Evolutionary conservation across 1,140 invertebrate genomes (phyloP).

Genomic region (Scaptomyza montana): DNA sequence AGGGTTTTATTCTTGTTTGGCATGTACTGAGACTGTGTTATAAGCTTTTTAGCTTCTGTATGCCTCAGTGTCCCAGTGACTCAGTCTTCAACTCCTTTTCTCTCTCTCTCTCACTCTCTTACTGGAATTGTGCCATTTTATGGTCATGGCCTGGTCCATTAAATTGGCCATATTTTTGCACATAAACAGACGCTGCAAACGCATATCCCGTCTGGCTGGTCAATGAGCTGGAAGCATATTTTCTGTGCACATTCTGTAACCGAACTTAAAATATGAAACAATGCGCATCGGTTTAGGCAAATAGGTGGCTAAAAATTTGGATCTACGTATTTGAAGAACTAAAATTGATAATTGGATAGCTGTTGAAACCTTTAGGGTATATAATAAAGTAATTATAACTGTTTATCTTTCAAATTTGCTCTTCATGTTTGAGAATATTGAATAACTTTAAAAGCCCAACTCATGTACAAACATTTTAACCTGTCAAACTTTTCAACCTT

Average conservation of each 20-base stretch:
- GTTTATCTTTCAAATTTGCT: too few species aligned
- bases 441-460: not conserved
- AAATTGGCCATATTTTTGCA: constrained; percentile 58
- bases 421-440: too few species aligned
- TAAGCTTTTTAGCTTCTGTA: constrained; percentile 25
- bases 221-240: constrained; percentile 60
- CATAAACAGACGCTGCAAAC: constrained; percentile 46
- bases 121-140: constrained; percentile 26
- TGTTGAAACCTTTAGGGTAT: not conserved
- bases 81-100: not conserved
- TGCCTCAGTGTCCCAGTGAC: not conserved
- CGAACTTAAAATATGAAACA: constrained; percentile 19
- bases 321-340: not conserved
- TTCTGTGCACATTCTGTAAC: constrained; percentile 17
- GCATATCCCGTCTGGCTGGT: constrained; percentile 22
- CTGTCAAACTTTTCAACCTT: not conserved
- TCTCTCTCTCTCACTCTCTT: not conserved
- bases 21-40: constrained; percentile 6
- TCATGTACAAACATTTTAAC: not conserved
- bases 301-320: not conserved
- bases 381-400: too few species aligned
- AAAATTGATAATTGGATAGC: not conserved
- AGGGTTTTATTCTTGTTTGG: constrained; percentile 12
- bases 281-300: constrained; percentile 10
- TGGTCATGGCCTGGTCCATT: constrained; percentile 50